A percentile compares a stretch with the other conserved stretches of the same genome.
These are phyloP conservation scores for Luscinia luscinia DNA, from an alignment of 2,797 vertebrate species.

Conservation along the genomic window DNA sequence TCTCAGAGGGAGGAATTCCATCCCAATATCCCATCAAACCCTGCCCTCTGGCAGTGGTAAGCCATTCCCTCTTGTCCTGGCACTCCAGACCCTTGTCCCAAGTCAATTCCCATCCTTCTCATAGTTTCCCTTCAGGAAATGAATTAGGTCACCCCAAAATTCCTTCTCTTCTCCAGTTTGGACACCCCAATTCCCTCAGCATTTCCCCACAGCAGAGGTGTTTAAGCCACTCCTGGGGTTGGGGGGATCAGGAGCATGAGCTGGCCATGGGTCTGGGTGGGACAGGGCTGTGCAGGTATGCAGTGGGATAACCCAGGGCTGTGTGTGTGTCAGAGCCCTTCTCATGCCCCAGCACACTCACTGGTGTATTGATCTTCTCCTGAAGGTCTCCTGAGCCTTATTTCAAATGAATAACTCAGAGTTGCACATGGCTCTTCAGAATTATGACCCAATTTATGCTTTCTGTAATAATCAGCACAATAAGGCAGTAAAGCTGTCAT, in stretches of 20 bases:
- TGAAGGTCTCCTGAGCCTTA: conserved; percentile 52
- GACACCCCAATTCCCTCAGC: not conserved
- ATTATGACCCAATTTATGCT: conserved; percentile 73
- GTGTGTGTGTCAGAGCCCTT: not conserved
- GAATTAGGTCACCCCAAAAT: not conserved
- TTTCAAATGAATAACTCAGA: conserved; percentile 59
- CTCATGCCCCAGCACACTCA: not conserved
- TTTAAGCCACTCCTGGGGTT: not conserved
- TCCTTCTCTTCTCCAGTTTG: not conserved
- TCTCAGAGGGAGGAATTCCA: fast-evolving
- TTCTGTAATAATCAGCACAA: conserved; percentile 76
- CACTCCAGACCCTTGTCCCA: not conserved
- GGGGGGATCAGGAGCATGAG: not conserved
- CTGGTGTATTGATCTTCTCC: conserved; percentile 35
- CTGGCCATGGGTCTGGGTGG: not conserved
- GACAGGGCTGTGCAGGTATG: not conserved
- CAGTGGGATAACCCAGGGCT: not conserved
- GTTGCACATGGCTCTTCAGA: conserved; percentile 61
- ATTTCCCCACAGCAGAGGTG: not conserved
- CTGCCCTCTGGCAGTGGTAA: not conserved
- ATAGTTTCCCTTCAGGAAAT: not conserved
- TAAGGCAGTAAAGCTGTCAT: conserved; percentile 63
- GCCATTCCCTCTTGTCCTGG: not conserved
- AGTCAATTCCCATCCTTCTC: too few species aligned
- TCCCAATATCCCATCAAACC: fast-evolving